phyloP scores from a whole-genome alignment of 2,888 invertebrate genomes.

The Caenorhabditis panamensis region DNA sequence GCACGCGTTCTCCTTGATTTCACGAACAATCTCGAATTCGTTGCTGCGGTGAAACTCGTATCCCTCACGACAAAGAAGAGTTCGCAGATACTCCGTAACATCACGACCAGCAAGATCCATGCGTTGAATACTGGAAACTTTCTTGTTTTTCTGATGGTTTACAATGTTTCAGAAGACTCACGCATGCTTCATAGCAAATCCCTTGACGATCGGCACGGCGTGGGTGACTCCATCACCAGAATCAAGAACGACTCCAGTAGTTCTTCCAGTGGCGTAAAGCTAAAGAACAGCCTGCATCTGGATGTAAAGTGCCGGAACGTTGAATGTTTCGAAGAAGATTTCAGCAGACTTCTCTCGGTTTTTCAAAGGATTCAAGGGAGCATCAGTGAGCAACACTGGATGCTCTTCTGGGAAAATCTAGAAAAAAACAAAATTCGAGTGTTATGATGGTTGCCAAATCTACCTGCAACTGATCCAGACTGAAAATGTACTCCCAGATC shows the following conservation, averaged over 20 bases:
- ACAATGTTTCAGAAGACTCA: constrained; percentile 52
- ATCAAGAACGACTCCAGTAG: constrained; percentile 98
- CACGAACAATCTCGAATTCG: constrained; percentile 96
- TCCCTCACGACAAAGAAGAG: constrained; percentile 96
- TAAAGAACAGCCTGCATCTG: constrained; percentile 98
- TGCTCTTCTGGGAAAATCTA: constrained; percentile 84
- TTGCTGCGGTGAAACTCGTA: constrained; percentile 96
- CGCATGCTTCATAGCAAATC: constrained; percentile 96
- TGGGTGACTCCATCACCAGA: constrained; percentile 99
- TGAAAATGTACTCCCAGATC: constrained; percentile 99
- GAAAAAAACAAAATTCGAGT: too few relatives aligned
- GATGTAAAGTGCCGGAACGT: constrained; percentile 97
- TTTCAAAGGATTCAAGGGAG: constrained; percentile 95
- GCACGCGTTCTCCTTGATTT: constrained; percentile 93
- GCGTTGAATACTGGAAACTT: constrained; percentile 88
- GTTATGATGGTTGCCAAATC: too few relatives aligned
- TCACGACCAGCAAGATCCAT: constrained; percentile 98
- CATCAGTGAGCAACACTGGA: constrained; percentile 97
- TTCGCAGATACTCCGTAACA: constrained; percentile 92
- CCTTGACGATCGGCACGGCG: constrained; percentile 99
- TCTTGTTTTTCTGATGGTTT: not conserved
- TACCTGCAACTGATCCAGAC: constrained; percentile 88
- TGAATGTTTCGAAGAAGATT: constrained; percentile 98
- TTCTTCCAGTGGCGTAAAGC: constrained; percentile 91
- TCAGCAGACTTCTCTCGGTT: constrained; percentile 98